Evolutionary conservation across 2,113 vertebrate genomes (phyloP).

Genomic region (Anser cygnoides): DNA sequence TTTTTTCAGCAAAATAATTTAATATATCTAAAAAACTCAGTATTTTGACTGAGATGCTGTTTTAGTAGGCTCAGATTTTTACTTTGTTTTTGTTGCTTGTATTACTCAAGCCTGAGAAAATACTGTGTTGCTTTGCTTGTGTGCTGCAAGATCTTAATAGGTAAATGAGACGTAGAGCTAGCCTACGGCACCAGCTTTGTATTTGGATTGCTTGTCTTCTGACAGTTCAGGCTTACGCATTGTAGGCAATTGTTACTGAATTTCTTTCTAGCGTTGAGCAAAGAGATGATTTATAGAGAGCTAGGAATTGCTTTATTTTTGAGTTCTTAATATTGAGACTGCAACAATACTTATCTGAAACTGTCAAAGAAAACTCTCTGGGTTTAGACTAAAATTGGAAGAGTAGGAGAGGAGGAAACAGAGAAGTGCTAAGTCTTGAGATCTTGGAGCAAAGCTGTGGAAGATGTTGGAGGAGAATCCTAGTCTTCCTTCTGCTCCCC

Average conservation of each 20-base stretch:
- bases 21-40: neutral
- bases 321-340: neutral
- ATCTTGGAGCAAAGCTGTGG: neutral
- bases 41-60: neutral
- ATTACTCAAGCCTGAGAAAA: neutral
- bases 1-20: neutral
- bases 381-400: neutral
- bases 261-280: neutral
- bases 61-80: neutral
- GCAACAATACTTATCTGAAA: neutral
- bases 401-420: neutral
- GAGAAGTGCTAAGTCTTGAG: neutral
- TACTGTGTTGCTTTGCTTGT: neutral
- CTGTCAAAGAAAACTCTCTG: neutral
- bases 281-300: neutral
- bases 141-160: neutral
- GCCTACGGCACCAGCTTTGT: neutral
- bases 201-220: neutral
- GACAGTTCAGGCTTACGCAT: neutral
- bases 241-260: neutral
- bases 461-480: neutral
- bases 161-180: neutral
- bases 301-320: neutral
- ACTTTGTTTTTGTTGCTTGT: neutral
- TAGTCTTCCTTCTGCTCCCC: neutral